phyloP scores from a whole-genome alignment of 2,888 invertebrate species.

The Tricholauxania praeusta region DNA sequence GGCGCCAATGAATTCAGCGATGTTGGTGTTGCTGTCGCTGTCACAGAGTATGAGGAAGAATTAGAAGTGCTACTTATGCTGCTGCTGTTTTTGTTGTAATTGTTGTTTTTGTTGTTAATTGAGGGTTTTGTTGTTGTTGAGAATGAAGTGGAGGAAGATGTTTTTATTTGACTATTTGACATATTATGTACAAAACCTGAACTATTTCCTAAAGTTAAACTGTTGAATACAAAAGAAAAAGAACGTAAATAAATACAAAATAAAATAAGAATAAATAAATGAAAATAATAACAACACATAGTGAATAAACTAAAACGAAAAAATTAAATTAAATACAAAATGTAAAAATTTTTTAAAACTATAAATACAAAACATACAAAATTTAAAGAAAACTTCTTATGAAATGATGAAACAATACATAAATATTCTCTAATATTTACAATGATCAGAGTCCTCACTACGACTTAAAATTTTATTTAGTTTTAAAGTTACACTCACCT shows the following conservation, averaged over 20 bases:
- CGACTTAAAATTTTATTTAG: constrained; percentile 4
- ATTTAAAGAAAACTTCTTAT: constrained; percentile 35
- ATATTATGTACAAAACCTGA: constrained; percentile 66
- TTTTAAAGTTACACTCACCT: constrained; percentile 56
- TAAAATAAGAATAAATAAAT: constrained; percentile 36
- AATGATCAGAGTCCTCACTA: constrained; percentile 17
- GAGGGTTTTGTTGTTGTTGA: constrained; percentile 42
- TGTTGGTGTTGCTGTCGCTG: constrained; percentile 45
- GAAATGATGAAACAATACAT: constrained; percentile 17
- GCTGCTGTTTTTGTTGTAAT: constrained; percentile 44
- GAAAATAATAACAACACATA: constrained; percentile 28
- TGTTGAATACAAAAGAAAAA: constrained; percentile 50
- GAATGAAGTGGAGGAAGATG: constrained; percentile 35
- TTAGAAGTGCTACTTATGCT: constrained; percentile 17
- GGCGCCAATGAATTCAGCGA: constrained; percentile 60
- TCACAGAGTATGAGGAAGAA: constrained; percentile 36
- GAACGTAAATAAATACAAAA: constrained; percentile 45
- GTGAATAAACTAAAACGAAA: constrained; percentile 2
- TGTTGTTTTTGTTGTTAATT: constrained; percentile 36
- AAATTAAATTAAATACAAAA: constrained; percentile 24
- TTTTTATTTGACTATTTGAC: constrained; percentile 55
- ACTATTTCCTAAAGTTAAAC: constrained; percentile 67
- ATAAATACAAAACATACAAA: constrained; percentile 18
- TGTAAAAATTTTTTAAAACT: constrained; percentile 20
- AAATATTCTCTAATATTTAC: constrained; percentile 12